Percentiles rank a stretch among this genome's conserved stretches.
These are phyloP conservation scores for Sphaerophoria taeniata DNA, from an alignment of 2,888 invertebrate species.

Conservation along the genomic window DNA sequence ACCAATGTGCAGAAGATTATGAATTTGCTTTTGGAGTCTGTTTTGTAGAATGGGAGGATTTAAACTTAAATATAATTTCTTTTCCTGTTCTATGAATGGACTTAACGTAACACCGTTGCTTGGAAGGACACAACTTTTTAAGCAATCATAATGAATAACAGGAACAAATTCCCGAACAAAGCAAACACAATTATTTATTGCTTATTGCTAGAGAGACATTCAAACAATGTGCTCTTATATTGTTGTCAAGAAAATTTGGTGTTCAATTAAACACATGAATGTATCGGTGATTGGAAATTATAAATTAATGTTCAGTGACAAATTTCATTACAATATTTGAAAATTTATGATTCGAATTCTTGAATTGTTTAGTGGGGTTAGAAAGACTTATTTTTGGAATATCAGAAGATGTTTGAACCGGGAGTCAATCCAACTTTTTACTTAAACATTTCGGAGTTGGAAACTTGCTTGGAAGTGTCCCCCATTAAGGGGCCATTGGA, in stretches of 20 bases:
- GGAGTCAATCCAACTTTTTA: no score
- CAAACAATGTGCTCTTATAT: background rate
- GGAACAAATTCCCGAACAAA: constrained; percentile 33
- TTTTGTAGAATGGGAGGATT: background rate
- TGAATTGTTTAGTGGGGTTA: no score
- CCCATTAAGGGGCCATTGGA: no score
- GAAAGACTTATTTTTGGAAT: no score
- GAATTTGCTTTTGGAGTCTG: constrained; percentile 21
- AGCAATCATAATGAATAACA: constrained; percentile 25
- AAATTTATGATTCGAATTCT: no score
- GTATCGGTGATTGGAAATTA: constrained; percentile 3
- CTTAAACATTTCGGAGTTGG: no score
- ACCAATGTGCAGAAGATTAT: constrained; percentile 10
- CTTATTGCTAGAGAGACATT: background rate
- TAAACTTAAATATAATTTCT: constrained; percentile 24
- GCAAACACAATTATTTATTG: constrained; percentile 40
- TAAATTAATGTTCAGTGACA: background rate
- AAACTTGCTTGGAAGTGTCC: no score
- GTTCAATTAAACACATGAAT: constrained; percentile 6
- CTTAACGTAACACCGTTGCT: background rate
- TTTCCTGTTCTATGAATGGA: background rate
- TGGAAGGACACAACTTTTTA: background rate
- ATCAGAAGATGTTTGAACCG: no score
- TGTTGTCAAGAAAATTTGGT: background rate
- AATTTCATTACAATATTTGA: constrained; percentile 3